Base-by-base conservation (phyloP, 2,888 invertebrate genomes). In the Synanthedon tipuliformis region DNA sequence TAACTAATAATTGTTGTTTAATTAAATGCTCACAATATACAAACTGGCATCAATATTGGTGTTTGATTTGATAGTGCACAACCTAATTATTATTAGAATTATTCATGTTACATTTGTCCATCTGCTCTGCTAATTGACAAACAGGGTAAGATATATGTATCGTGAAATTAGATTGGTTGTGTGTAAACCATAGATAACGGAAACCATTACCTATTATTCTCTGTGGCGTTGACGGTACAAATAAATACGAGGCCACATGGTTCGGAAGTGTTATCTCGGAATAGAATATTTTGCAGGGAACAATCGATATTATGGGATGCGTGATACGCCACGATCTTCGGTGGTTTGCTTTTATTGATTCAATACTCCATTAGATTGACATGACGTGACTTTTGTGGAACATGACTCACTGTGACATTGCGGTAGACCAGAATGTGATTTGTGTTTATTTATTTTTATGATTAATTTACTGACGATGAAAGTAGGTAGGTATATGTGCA, bases 191-290 rank as follows among this genome's bases (percentile, higher is more conserved):
- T 23, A 23, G 5, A 23, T 23, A 23, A 23, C 23, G 23, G 23
- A 23, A 23, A 23, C 23, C 23, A 23, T 23, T 23, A n/a, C n/a
- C n/a, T n/a, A 23, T 23, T 23, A 41, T 12, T 41, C n/a, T 41
- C 3, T 41, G 4, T 13, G n/a, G 41, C n/a, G 41, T 41, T 4
- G 41, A 41, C n/a, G 12, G 41, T n/a, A 73, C 73, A 75, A 74
- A 75, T 65, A 78, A 77, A 10, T 34, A 74, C 68, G 65, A 63
- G 68, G 68, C 66, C 76, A 73, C 71, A 71, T 73, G 73, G 7
- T 61, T 69, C 62, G 52, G 55, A 55, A 55, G 57, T 63, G 64
- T 34, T 34, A 34, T 34, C 34, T 34, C 34, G 34, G 65, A 65
- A 64, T 59, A 60, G 61, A 64, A 66, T 64, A 63, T 66, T 64